phyloP scores from a whole-genome alignment of 2,113 vertebrate genomes.

The Chrysemys picta region DNA sequence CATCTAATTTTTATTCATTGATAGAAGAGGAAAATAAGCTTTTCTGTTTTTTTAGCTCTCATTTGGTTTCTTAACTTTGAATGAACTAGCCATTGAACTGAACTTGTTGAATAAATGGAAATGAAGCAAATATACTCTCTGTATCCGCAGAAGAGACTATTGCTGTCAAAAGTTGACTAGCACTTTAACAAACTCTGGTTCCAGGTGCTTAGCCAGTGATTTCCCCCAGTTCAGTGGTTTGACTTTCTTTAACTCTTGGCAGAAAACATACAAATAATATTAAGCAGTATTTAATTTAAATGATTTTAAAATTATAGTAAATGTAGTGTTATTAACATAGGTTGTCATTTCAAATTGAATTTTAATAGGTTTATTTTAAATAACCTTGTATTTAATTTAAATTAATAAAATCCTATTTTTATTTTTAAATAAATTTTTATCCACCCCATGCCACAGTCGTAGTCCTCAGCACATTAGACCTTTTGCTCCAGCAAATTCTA shows the following conservation, averaged over 20 bases:
- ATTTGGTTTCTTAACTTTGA: background rate
- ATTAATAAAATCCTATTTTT: background rate
- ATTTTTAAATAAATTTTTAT: background rate
- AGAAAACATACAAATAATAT: background rate
- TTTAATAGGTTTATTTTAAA: background rate
- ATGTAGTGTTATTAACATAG: background rate
- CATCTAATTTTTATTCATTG: background rate
- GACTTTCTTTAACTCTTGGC: background rate
- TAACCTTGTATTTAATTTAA: background rate
- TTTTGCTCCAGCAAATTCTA: too few species aligned
- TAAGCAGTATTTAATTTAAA: background rate
- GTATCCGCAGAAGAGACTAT: background rate
- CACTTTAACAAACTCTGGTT: background rate
- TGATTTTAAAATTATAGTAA: background rate
- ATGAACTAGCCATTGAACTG: background rate
- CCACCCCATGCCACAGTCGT: background rate
- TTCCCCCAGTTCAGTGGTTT: background rate
- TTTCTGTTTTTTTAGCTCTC: background rate
- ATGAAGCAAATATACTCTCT: background rate
- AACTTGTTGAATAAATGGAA: background rate
- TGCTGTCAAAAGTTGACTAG: background rate
- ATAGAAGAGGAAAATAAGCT: background rate
- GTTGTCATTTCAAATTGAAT: background rate
- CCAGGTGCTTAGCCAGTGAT: background rate
- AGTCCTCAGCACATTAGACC: too few species aligned